phyloP scores from a whole-genome alignment of 2,888 invertebrate genomes.

The Sminthurinus aureus region DNA sequence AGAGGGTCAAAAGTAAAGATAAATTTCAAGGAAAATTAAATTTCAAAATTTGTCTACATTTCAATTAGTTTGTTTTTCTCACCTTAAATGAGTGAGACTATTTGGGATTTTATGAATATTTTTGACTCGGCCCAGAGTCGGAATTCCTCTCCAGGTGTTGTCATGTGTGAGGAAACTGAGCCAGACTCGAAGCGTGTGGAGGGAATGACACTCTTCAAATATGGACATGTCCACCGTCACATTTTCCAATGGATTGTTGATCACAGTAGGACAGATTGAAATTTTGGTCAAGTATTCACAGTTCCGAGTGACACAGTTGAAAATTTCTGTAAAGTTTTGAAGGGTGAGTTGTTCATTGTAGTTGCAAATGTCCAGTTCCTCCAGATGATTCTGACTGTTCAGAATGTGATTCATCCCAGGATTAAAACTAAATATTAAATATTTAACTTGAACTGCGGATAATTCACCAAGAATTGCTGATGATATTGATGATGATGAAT shows the following conservation, averaged over 20 bases:
- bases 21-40: no score
- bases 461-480: not conserved
- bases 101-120: not conserved
- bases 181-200: not conserved
- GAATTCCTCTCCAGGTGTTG: not conserved
- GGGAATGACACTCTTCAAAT: not conserved
- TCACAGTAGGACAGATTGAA: slow-evolving; percentile 6
- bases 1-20: not conserved
- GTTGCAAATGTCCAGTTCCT: slow-evolving; percentile 8
- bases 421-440: slow-evolving; percentile 1
- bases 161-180: not conserved
- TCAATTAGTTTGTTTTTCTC: no score
- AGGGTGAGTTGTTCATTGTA: not conserved
- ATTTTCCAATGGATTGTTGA: not conserved
- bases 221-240: not conserved
- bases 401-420: not conserved
- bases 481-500: not conserved
- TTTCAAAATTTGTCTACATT: no score
- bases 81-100: not conserved
- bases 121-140: not conserved
- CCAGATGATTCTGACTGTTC: not conserved
- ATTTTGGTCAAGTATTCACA: not conserved
- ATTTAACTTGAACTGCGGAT: not conserved
- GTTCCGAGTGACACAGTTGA: not conserved
- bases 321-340: slow-evolving; percentile 3